A percentile compares a stretch with the other conserved stretches of the same genome.
phyloP scores from a whole-genome alignment of 2,888 invertebrate species.

The Drosophila kokeensis region DNA sequence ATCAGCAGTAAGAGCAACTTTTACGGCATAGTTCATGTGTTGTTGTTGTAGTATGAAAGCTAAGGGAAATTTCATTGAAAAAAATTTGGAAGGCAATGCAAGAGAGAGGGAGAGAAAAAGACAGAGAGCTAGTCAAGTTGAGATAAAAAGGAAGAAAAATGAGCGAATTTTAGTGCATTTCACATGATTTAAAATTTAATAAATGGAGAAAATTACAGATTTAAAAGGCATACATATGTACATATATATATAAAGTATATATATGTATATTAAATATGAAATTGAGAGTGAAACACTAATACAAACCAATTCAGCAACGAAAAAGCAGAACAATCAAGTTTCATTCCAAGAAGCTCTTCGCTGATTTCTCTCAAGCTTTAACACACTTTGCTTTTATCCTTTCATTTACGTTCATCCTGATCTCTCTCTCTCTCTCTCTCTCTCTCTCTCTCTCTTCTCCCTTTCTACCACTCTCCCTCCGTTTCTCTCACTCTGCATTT shows the following conservation, averaged over 20 bases:
- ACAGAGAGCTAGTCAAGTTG: neutral
- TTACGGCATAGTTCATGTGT: conserved; percentile 51
- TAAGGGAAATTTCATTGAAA: conserved; percentile 26
- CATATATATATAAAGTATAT: neutral
- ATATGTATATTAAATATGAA: neutral
- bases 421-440: neutral
- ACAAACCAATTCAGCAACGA: neutral
- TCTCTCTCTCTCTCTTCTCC: neutral
- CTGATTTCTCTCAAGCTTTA: neutral
- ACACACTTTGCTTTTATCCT: conserved; percentile 22
- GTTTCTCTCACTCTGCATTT: neutral
- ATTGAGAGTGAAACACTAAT: neutral
- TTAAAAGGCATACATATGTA: neutral
- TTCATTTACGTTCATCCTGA: neutral
- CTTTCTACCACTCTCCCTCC: neutral
- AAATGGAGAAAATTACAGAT: conserved; percentile 27
- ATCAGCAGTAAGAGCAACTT: conserved; percentile 18
- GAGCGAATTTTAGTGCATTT: neutral
- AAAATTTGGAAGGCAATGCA: conserved; percentile 5
- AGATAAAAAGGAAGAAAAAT: neutral
- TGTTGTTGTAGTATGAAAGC: neutral
- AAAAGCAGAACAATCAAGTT: neutral
- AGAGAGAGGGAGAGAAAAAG: neutral
- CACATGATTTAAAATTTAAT: neutral
- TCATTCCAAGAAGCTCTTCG: neutral